Evolutionary conservation across 2,113 vertebrate species (phyloP), one percentile per base, ranked within the genome.

Genomic region (Lamprologus lemairii): DNA sequence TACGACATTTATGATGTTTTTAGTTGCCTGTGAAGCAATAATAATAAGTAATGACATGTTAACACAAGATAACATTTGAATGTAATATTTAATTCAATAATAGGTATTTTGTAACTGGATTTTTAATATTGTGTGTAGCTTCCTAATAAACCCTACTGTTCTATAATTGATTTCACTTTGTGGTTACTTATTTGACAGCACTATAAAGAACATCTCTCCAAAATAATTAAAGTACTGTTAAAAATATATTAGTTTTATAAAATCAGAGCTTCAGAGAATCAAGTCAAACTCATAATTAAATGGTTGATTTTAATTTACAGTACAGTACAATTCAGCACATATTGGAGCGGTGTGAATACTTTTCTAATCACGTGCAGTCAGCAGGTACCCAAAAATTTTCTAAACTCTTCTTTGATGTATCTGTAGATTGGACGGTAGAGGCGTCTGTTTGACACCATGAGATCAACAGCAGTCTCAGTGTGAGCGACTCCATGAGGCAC

Each of bases 321-420:
- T 31, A 81, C 8, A 87, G 26, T 21, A 40, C 31, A 55, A 12
- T 58, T 83, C 83, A 85, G 42, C 31, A 65, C 81, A 63, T 37
- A 65, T 21, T 37, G 60, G 13, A 14, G 19, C 21, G 3, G 10
- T 83, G n/a, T 16, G 37, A 31, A 19, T 49, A 17, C 35, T 40
- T 63, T 45, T 80, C 4, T 47, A 78, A 37, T 33, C 13, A 78
- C 1, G 5, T 8, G n/a, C 71, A 3, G 28, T 95, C 89, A 95
- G 21, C 35, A 83, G 23, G 3, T 7, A 35, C 17, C 79, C 31
- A 85, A 78, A 17, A 93, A 82, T 68, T 92, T 95, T 26, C 17
- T 89, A 88, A 90, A 94, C 87, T 96, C 94, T 65, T 94, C 94
- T 87, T 96, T 96, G 89, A 97, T 90, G 26, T 93, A 95, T 87